Evolutionary conservation across 2,888 invertebrate species (phyloP), one percentile per base, ranked within the genome.

Genomic region (Hirtodrosophila duncani): DNA sequence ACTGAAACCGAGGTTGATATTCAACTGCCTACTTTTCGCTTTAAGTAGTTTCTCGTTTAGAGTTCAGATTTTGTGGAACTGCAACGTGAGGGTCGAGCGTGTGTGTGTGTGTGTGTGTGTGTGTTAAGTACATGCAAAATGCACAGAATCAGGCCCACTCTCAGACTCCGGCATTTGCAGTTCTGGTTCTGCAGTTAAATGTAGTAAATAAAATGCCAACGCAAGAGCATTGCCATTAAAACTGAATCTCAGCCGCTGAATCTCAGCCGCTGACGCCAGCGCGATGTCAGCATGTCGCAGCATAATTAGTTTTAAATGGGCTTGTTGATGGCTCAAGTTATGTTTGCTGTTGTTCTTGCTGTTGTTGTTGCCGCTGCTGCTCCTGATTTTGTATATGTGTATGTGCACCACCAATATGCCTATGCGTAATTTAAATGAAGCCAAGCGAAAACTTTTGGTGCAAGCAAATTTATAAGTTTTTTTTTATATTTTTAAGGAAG

Each of bases 141-240:
- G 69, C 74, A n/a, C n/a, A n/a, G n/a, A n/a, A n/a, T n/a, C n/a
- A 16, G 23, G 14, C 20, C 5, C 16, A 5, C 20, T 6, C 5
- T 20, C 30, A 30, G 30, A 21, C 44, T 30, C 26, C 2, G 18
- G 26, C 14, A 8, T 4, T 29, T 34, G 26, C 30, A 31, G 46
- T 52, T 44, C 53, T 51, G 52, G 68, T 68, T 68, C 72, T 77
- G 77, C 72, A 71, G 80, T 77, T 74, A 80, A 79, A 80, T 80
- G 81, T 77, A 72, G 60, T 68, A 80, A 80, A 77, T 80, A 77
- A 72, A 80, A 74, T 68, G 80, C 66, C 65, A 71, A 77, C 72
- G 72, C 68, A n/a, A n/a, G n/a, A n/a, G n/a, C 69, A 72, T 78
- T 63, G 59, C 63, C 56, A 68, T 68, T 60, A 65, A 65, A 3